Evolutionary conservation across 2,888 invertebrate species (phyloP).

Genomic region (Dryomyza anilis): DNA sequence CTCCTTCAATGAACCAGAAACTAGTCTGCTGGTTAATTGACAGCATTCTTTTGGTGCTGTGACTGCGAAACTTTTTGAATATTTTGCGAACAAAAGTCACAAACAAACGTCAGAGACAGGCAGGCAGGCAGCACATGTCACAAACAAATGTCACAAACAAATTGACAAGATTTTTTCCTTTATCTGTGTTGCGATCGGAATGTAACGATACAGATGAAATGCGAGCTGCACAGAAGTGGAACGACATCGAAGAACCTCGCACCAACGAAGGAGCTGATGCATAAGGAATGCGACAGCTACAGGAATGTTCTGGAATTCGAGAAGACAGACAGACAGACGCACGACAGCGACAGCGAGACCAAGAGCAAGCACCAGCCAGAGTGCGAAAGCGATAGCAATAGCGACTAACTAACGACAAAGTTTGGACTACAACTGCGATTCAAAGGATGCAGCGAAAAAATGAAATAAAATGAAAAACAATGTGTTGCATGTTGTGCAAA

Average conservation of each 20-base stretch:
- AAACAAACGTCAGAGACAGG: no score
- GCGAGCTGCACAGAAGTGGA: neutral
- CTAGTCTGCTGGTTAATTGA: neutral
- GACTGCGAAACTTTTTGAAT: constrained; percentile 22
- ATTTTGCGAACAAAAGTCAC: constrained; percentile 18
- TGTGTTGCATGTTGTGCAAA: constrained; percentile 16
- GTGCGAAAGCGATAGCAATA: neutral
- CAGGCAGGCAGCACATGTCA: no score
- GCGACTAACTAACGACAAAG: neutral
- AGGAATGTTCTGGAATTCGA: neutral
- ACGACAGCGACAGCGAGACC: neutral
- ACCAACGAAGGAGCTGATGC: no score
- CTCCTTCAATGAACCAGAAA: neutral
- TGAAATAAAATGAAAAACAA: neutral
- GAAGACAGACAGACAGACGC: neutral
- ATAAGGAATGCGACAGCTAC: neutral
- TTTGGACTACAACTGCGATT: neutral
- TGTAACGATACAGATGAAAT: neutral
- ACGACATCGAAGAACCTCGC: no score
- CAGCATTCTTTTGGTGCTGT: constrained; percentile 8
- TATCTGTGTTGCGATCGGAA: neutral
- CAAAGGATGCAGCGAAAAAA: neutral
- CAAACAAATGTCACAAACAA: constrained; percentile 23
- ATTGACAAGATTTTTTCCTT: constrained; percentile 22
- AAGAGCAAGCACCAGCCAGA: neutral